Conservation (phyloP, 2,888 invertebrate genomes). For the Chymomyza fuscimana region DNA sequence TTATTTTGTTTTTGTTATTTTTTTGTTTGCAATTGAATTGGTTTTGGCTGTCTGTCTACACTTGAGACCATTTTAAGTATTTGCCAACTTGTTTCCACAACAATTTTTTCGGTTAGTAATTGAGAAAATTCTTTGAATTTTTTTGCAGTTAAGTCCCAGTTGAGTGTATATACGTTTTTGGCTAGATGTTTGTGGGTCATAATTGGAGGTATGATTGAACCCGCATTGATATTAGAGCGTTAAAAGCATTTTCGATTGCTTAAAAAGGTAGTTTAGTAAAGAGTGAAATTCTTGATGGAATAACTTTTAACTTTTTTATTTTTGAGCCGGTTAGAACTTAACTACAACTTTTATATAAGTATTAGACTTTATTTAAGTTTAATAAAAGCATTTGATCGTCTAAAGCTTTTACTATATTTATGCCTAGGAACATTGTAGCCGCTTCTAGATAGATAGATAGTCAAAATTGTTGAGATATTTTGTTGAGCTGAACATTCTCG, state of each 20-base stretch:
- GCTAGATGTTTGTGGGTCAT: neutral
- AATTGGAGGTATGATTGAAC: neutral
- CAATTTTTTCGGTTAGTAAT: slow-evolving; percentile 18
- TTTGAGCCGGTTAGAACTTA: no score
- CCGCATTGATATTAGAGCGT: neutral
- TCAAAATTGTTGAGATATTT: no score
- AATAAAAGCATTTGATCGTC: no score
- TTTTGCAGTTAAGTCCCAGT: slow-evolving; percentile 39
- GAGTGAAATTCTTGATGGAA: slow-evolving; percentile 2
- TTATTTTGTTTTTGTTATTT: slow-evolving; percentile 29
- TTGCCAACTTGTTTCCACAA: slow-evolving; percentile 50
- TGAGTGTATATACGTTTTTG: neutral
- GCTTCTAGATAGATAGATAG: no score
- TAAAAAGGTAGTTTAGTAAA: neutral
- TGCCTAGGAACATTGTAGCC: no score
- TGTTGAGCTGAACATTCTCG: no score
- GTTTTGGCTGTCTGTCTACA: slow-evolving; percentile 38
- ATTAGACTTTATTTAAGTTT: no score
- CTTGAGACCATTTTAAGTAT: slow-evolving; percentile 71
- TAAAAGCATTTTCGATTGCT: no score
- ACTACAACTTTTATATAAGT: no score
- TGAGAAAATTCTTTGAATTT: neutral
- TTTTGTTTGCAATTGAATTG: slow-evolving; percentile 40
- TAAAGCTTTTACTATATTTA: no score
- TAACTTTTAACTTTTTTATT: neutral